Conservation (phyloP, 2,888 invertebrate genomes). For the Leptodirus hochenwartii region DNA sequence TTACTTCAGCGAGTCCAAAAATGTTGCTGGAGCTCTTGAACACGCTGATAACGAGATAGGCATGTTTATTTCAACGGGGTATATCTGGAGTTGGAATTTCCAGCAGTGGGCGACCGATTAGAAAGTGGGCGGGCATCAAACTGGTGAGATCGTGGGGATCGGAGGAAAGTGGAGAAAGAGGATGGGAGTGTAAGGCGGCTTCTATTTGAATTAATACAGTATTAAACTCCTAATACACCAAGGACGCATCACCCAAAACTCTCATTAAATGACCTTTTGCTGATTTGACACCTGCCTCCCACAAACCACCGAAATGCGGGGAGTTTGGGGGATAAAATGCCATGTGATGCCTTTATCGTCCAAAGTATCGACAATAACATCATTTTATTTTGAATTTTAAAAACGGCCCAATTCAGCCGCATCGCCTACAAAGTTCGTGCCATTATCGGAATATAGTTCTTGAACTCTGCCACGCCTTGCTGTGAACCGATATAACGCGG, state of each 20-base stretch:
- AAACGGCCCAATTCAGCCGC: no score
- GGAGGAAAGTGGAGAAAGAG: background rate
- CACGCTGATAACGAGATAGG: slow-evolving; percentile 14
- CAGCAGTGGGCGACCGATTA: slow-evolving; percentile 16
- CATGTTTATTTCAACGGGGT: no score
- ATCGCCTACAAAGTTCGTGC: no score
- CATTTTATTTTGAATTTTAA: no score
- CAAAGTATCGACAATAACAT: background rate
- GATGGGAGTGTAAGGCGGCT: slow-evolving; percentile 6
- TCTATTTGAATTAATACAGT: slow-evolving; percentile 8
- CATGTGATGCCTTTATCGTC: background rate
- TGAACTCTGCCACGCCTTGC: no score
- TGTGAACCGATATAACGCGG: no score
- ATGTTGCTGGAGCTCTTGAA: slow-evolving; percentile 15
- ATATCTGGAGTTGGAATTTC: slow-evolving; percentile 15
- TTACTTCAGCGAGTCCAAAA: slow-evolving; percentile 17
- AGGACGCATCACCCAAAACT: background rate
- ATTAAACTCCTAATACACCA: slow-evolving; percentile 6
- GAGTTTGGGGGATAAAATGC: slow-evolving; percentile 7
- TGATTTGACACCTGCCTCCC: slow-evolving; percentile 7
- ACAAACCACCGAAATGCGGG: slow-evolving; percentile 8
- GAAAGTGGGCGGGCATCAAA: slow-evolving; percentile 18
- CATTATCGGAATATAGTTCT: no score
- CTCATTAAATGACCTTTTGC: slow-evolving; percentile 5
- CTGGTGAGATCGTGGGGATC: slow-evolving; percentile 13